Evolutionary conservation across 1,140 invertebrate species (phyloP).

Genomic region (Cotesia chilonis): DNA sequence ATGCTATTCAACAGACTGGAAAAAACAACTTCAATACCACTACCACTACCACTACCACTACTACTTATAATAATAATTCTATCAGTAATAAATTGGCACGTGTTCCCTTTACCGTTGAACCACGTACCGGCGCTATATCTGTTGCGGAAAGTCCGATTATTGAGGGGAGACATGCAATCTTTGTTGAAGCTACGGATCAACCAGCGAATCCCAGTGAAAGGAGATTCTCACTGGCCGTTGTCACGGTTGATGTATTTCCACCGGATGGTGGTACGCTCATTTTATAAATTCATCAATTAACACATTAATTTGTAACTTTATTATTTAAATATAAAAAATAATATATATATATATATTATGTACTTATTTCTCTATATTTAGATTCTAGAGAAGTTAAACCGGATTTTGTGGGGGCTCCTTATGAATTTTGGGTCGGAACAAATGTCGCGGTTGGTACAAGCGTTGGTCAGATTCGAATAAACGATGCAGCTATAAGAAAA

Average conservation of each 20-base stretch:
- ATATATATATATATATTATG: too few species aligned
- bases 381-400: conserved; percentile 66
- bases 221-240: conserved; percentile 82
- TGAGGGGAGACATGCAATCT: conserved; percentile 77
- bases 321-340: too few species aligned
- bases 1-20: conserved; percentile 77
- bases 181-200: conserved; percentile 84
- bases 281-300: conserved; percentile 5
- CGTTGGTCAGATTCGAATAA: conserved; percentile 83
- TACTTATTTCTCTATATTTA: neutral
- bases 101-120: conserved; percentile 77
- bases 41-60: too few species aligned
- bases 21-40: conserved; percentile 52
- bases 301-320: neutral
- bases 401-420: conserved; percentile 86
- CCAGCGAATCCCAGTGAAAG: conserved; percentile 82
- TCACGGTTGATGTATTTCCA: conserved; percentile 76
- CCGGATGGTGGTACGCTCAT: conserved; percentile 60
- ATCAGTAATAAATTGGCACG: conserved; percentile 64
- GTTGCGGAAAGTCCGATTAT: conserved; percentile 73
- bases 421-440: conserved; percentile 88
- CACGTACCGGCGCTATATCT: conserved; percentile 75
- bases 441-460: conserved; percentile 84
- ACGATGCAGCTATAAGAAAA: conserved; percentile 73
- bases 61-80: too few species aligned